Conservation (phyloP, 2,888 invertebrate genomes). For the Tachystola acroxantha region DNA sequence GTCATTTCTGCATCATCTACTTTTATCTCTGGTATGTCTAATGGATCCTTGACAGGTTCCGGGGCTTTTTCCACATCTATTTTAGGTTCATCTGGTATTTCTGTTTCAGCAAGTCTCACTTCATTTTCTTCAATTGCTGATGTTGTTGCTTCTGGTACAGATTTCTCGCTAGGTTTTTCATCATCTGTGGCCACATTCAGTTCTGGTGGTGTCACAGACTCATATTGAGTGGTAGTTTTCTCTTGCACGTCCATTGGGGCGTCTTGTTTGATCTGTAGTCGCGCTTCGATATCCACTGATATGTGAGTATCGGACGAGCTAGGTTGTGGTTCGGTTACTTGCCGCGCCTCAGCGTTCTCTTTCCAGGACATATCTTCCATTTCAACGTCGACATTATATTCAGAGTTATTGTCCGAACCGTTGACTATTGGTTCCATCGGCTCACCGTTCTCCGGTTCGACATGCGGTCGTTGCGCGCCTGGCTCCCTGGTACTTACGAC, state of each 20-base stretch:
- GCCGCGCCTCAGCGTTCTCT: slow-evolving; percentile 48
- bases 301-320: slow-evolving; percentile 63
- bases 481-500: slow-evolving; percentile 89
- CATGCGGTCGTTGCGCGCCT: slow-evolving; percentile 71
- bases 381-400: slow-evolving; percentile 75
- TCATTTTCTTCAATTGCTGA: neutral
- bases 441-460: slow-evolving; percentile 83
- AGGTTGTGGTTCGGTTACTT: slow-evolving; percentile 54
- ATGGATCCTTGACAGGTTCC: slow-evolving; percentile 19
- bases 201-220: slow-evolving; percentile 54
- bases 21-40: slow-evolving; percentile 63
- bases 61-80: slow-evolving; percentile 42
- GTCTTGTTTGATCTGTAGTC: slow-evolving; percentile 68
- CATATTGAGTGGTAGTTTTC: slow-evolving; percentile 43
- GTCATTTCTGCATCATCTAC: slow-evolving; percentile 66
- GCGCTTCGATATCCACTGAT: slow-evolving; percentile 56
- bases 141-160: slow-evolving; percentile 22
- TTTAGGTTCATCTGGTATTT: slow-evolving; percentile 32
- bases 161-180: slow-evolving; percentile 24
- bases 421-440: slow-evolving; percentile 78
- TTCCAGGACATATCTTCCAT: slow-evolving; percentile 76
- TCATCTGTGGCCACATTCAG: slow-evolving; percentile 40
- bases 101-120: neutral
- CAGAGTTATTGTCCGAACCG: slow-evolving; percentile 77
- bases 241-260: slow-evolving; percentile 45